Evolutionary conservation across 2,888 invertebrate genomes (phyloP).

Genomic region (Ptilodon capucinus): DNA sequence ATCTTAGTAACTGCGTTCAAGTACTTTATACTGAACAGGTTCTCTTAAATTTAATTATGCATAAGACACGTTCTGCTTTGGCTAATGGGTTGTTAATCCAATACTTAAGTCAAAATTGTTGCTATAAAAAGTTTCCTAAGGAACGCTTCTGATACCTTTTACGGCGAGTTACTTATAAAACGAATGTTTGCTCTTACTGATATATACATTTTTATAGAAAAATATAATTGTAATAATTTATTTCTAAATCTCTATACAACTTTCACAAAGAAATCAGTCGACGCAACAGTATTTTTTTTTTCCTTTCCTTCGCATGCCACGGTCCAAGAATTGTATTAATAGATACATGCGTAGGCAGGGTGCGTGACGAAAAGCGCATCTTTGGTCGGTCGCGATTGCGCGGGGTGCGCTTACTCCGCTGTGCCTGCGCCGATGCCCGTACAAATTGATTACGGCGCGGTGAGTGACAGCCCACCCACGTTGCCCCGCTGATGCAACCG

Average conservation of each 20-base stretch:
- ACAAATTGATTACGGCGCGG: conserved; percentile 77
- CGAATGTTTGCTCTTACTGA: too few relatives aligned
- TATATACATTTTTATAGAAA: too few relatives aligned
- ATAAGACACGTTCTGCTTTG: too few relatives aligned
- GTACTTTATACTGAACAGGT: too few relatives aligned
- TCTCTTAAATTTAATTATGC: too few relatives aligned
- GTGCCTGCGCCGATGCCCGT: conserved; percentile 63
- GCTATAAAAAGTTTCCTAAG: too few relatives aligned
- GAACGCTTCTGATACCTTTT: too few relatives aligned
- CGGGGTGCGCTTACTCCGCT: conserved; percentile 44
- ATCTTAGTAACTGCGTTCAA: too few relatives aligned
- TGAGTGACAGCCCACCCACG: conserved; percentile 76
- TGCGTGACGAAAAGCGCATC: conserved; percentile 72
- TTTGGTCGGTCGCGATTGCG: conserved; percentile 43
- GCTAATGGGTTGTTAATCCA: too few relatives aligned
- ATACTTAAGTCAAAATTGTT: too few relatives aligned
- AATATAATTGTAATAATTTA: too few relatives aligned
- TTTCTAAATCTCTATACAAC: not conserved
- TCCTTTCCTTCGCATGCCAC: conserved; percentile 11
- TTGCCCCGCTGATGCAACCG: conserved; percentile 49
- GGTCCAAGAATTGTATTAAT: conserved; percentile 36
- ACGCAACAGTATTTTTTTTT: conserved; percentile 6
- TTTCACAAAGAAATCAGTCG: not conserved
- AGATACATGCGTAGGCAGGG: conserved; percentile 54
- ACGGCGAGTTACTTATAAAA: too few relatives aligned